A percentile compares a stretch with the other conserved stretches of the same genome.
phyloP scores from a whole-genome alignment of 1,140 invertebrate genomes.

The Drosophila nasuta region DNA sequence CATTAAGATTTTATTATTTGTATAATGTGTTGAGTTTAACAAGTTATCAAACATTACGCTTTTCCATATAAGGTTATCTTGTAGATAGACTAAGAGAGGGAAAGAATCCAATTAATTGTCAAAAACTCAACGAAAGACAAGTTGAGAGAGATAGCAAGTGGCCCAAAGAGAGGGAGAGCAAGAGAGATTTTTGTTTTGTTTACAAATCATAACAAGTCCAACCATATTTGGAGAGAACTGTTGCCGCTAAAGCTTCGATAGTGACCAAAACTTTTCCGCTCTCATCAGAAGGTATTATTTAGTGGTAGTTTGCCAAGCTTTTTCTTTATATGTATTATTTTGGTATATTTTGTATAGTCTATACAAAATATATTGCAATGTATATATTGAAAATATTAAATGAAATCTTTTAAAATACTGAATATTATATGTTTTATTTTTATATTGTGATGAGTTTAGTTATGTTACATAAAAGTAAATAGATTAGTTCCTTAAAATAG shows the following conservation, averaged over 20 bases:
- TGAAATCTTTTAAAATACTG: too few species aligned
- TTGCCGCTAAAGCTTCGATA: neutral
- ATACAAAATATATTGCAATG: neutral
- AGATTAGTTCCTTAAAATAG: too few species aligned
- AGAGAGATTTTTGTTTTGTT: neutral
- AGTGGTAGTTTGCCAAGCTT: neutral
- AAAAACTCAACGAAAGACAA: neutral
- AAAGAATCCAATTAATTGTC: neutral
- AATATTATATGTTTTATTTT: too few species aligned
- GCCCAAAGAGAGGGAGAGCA: neutral
- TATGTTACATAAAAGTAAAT: too few species aligned
- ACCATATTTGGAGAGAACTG: neutral
- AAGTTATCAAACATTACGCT: neutral
- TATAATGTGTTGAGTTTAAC: too few species aligned
- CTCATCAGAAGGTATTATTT: neutral
- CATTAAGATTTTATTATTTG: too few species aligned
- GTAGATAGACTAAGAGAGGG: neutral
- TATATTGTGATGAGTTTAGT: too few species aligned
- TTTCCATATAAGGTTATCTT: constrained; percentile 8
- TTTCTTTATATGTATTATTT: neutral
- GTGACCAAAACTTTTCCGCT: neutral
- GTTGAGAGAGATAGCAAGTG: neutral
- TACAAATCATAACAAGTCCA: neutral
- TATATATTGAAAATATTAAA: too few species aligned
- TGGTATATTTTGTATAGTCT: neutral